phyloP scores from a whole-genome alignment of 2,797 vertebrate species.

The Apogon hyalosoma region DNA sequence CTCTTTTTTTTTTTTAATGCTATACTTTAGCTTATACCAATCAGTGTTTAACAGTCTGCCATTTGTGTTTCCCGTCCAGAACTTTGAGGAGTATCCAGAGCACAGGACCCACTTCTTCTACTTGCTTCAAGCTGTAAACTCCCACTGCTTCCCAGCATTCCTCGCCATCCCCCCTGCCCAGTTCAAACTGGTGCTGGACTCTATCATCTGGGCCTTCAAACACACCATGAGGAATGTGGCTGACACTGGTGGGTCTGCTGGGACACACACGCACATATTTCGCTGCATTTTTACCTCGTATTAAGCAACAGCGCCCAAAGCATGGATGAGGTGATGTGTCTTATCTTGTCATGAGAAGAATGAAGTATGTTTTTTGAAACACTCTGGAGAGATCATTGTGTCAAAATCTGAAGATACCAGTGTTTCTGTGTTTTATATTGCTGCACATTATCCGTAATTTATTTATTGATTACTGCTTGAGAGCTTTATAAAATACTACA shows the following conservation, averaged over 20 bases:
- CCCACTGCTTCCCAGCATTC: slow-evolving; percentile 98
- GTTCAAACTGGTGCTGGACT: slow-evolving; percentile 98
- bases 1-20: neutral
- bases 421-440: too few relatives aligned
- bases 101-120: slow-evolving; percentile 99
- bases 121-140: slow-evolving; percentile 97
- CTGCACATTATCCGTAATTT: too few relatives aligned
- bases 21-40: neutral
- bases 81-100: slow-evolving; percentile 98
- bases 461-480: too few relatives aligned
- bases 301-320: neutral
- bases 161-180: slow-evolving; percentile 97
- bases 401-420: too few relatives aligned
- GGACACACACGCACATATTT: neutral
- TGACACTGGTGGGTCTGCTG: slow-evolving; percentile 90
- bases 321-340: neutral
- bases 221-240: slow-evolving; percentile 99
- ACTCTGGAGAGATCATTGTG: too few relatives aligned
- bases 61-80: slow-evolving; percentile 73
- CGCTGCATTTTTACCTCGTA: neutral
- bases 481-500: too few relatives aligned
- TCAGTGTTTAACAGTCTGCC: neutral
- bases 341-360: neutral
- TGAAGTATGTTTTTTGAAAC: neutral
- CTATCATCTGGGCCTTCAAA: slow-evolving; percentile 99